These are phyloP conservation scores for Rhegmatorhina hoffmannsi DNA, from an alignment of 2,113 vertebrate genomes.

Conservation along the genomic window DNA sequence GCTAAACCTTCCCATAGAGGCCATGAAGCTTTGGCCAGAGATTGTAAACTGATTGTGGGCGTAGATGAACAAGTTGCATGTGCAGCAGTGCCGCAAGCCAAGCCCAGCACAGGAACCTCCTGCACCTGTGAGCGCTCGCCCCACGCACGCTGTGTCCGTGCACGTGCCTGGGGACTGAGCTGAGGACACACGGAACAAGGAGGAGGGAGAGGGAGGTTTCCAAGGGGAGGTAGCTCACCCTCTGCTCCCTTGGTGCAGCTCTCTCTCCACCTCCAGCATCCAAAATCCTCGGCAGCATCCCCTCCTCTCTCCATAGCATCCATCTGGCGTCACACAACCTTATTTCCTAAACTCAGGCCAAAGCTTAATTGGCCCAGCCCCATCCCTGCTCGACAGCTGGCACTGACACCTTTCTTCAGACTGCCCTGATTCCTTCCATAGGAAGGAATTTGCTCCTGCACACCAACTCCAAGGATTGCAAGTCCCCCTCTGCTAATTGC, in stretches of 20 bases:
- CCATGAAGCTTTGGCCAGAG: conserved; percentile 10
- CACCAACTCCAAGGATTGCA: neutral
- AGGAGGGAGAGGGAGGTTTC: neutral
- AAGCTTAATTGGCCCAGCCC: neutral
- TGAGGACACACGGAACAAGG: neutral
- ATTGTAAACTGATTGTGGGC: conserved; percentile 1
- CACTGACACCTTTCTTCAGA: neutral
- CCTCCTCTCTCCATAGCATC: rapidly evolving
- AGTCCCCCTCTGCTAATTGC: neutral
- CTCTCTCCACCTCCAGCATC: neutral
- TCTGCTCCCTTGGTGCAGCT: neutral
- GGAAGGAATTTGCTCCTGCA: neutral
- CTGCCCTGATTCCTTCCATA: neutral
- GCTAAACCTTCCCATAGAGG: neutral
- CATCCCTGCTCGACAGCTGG: neutral
- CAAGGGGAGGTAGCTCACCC: neutral
- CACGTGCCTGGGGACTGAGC: rapidly evolving
- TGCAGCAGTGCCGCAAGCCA: neutral
- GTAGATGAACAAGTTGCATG: neutral
- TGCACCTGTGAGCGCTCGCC: neutral
- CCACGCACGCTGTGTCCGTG: neutral
- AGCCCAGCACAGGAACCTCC: neutral
- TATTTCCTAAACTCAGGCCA: conserved; percentile 6
- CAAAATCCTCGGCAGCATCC: neutral
- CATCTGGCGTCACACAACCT: neutral